Base-by-base conservation (phyloP, 2,888 invertebrate species). In the Plusia festucae region DNA sequence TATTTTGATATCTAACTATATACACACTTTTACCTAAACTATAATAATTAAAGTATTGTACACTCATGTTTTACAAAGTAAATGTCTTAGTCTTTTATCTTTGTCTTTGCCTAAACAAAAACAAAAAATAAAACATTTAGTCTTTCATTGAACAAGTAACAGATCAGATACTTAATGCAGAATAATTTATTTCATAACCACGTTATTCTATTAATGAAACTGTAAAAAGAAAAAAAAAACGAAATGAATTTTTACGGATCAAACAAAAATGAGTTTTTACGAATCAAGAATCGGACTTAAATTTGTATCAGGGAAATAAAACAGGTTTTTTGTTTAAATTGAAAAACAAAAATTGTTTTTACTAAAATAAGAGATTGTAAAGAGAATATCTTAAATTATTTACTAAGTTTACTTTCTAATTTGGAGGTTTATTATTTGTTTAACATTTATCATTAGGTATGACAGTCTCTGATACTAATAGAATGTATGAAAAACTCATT, bases 201-300 rank as follows among this genome's bases (percentile, higher is more conserved):
- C 8, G 34, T 44, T 53, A 46, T 53, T 72, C 60, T 32, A 40
- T 16, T 30, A 9, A n/a, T n/a, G n/a, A n/a, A n/a, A n/a, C n/a
- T n/a, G n/a, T n/a, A n/a, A 18, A 60, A 30, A 44, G 53, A 72
- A 53, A 60, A 1, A 24, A 18, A 40, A 40, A 22, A n/a, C 56
- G 66, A 51, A 72, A 72, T 57, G 60, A 71, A 60, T 65, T 57
- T 24, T 46, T 20, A 49, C 15, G 57, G 49, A 70, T 70, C 66
- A 65, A 70, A n/a, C n/a, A n/a, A n/a, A 51, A 72, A 72, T 57
- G 60, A 71, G 66, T 65, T 57, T 24, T 46, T 20, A 49, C 15
- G 57, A 40, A 70, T 70, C 66, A 65, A 65, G 49, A 65, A 18
- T 24, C 2, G 1, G 15, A 55, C 2, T 56, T 57, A 54, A 60